These are phyloP conservation scores for Chalcis sispes DNA, from an alignment of 2,888 invertebrate genomes.

Conservation along the genomic window DNA sequence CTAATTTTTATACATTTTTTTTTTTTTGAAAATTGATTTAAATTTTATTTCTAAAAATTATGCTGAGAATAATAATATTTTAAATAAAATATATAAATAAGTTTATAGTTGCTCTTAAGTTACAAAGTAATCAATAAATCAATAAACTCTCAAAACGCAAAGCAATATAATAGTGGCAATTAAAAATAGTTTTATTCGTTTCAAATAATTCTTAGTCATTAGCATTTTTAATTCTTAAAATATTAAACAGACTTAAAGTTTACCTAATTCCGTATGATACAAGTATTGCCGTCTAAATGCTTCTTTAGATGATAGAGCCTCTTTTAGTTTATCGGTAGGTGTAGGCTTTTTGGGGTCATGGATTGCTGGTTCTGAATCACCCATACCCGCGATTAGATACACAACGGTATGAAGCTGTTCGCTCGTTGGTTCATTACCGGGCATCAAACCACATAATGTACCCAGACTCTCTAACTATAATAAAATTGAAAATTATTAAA, in stretches of 20 bases:
- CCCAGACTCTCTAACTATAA: slow-evolving; percentile 88
- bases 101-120: too few species aligned
- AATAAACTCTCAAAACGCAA: too few species aligned
- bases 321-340: slow-evolving; percentile 91
- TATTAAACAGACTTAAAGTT: too few species aligned
- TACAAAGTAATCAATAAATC: too few species aligned
- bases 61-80: neutral
- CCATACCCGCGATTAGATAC: slow-evolving; percentile 93
- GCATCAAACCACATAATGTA: slow-evolving; percentile 92
- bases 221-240: too few species aligned
- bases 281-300: slow-evolving; percentile 93
- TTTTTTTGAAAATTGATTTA: neutral
- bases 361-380: slow-evolving; percentile 80
- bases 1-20: too few species aligned
- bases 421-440: slow-evolving; percentile 88
- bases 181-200: too few species aligned
- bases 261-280: slow-evolving; percentile 89
- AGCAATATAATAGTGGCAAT: too few species aligned
- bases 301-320: slow-evolving; percentile 92
- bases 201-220: too few species aligned
- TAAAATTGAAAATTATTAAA: slow-evolving; percentile 18
- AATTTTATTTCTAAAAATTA: neutral
- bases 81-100: too few species aligned
- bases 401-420: slow-evolving; percentile 94
- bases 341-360: slow-evolving; percentile 77